Base-by-base conservation (phyloP, 1,140 invertebrate genomes). In the Drosophila triauraria region DNA sequence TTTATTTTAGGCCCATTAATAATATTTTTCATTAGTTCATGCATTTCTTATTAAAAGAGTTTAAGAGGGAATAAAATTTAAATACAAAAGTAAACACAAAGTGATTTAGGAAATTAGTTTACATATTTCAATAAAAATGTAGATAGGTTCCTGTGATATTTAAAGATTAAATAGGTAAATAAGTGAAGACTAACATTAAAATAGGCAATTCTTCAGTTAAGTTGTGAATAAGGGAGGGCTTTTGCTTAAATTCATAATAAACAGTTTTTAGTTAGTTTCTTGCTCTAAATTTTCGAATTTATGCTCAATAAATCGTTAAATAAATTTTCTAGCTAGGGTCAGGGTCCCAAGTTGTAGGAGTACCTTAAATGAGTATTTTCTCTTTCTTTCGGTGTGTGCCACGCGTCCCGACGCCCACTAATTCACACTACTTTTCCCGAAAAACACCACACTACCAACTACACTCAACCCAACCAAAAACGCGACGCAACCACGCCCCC, bases 331-430 rank as follows among this genome's bases (percentile, higher is more conserved):
- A 23, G 15, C 20, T 17, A 47, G 50, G 67, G n/a, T n/a, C 20
- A 38, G 25, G 51, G 8, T 8, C 8, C 4, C 2, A n/a, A 40
- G 35, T 62, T 50, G 65, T 68, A 68, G 67, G 67, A 70, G 58
- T 40, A 53, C 60, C 62, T 62, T 65, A 77, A 67, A 76, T 87
- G 67, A 80, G 85, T 87, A 76, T 91, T 91, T 91, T 92, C 80
- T 77, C 87, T 83, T 86, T 70, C 76, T 82, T 79, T 82, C 82
- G 77, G 71, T 78, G 78, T 71, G 57, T 71, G 65, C 44, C 44
- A 65, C 64, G 27, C 58, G 17, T 38, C 38, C 74, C 65, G 69
- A 60, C 64, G 75, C 44, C 59, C 67, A 51, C 69, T 62, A 62
- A 61, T 40, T 42, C 74, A 32, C 54, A 72, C 57, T 40, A 63